Conservation (phyloP, 2,888 invertebrate species). For the Eupeodes latifasciatus region DNA sequence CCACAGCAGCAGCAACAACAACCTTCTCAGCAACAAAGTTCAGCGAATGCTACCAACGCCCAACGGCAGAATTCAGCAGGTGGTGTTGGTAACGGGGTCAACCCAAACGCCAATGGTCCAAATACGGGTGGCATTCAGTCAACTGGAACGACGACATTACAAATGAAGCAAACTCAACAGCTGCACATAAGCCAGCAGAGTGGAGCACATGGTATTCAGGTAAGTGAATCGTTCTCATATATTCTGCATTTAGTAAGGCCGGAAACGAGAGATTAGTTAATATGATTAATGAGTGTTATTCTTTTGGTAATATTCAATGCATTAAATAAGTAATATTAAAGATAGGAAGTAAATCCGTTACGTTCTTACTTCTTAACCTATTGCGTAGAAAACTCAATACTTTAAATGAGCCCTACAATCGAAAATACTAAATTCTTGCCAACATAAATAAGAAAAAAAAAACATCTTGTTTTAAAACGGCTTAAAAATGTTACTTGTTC, state of each 20-base stretch:
- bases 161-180: slow-evolving; percentile 95
- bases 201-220: slow-evolving; percentile 92
- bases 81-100: slow-evolving; percentile 78
- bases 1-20: slow-evolving; percentile 60
- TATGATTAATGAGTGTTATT: too few relatives aligned
- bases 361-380: too few relatives aligned
- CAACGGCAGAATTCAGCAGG: slow-evolving; percentile 63
- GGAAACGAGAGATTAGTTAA: background rate
- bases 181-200: slow-evolving; percentile 93
- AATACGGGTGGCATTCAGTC: slow-evolving; percentile 79
- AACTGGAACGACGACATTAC: slow-evolving; percentile 86
- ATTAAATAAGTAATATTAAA: too few relatives aligned
- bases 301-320: too few relatives aligned
- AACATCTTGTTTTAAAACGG: too few relatives aligned
- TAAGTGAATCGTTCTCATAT: slow-evolving; percentile 83
- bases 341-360: too few relatives aligned
- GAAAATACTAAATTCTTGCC: too few relatives aligned
- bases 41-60: slow-evolving; percentile 69
- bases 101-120: slow-evolving; percentile 76
- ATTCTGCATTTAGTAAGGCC: background rate
- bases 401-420: too few relatives aligned
- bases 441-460: too few relatives aligned
- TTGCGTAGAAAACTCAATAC: too few relatives aligned
- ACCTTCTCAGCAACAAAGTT: slow-evolving; percentile 73
- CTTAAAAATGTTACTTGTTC: too few relatives aligned